Percentiles rank a stretch among this genome's conserved stretches.
phyloP scores from a whole-genome alignment of 2,797 vertebrate genomes.

The Pelochelys cantorii region DNA sequence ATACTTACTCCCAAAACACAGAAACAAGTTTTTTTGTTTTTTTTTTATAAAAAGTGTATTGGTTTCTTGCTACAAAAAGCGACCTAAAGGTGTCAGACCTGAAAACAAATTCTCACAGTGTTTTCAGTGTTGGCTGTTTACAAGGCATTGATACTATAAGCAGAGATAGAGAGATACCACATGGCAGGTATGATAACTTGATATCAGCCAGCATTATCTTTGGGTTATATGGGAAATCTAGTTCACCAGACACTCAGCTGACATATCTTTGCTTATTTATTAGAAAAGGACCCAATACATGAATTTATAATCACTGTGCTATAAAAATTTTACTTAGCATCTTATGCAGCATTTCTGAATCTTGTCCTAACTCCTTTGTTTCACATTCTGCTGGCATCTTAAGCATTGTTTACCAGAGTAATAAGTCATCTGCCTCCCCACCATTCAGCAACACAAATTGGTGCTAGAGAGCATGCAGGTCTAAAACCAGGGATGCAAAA shows the following conservation, averaged over 20 bases:
- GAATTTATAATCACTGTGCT: conserved; percentile 37
- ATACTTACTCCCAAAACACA: conserved; percentile 79
- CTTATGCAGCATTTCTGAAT: background rate
- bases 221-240: conserved; percentile 8
- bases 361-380: conserved; percentile 22
- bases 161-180: conserved; percentile 83
- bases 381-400: conserved; percentile 16
- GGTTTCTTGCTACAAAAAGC: conserved; percentile 83
- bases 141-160: conserved; percentile 81
- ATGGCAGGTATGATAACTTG: conserved; percentile 47
- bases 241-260: conserved; percentile 37
- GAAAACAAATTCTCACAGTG: conserved; percentile 86
- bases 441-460: conserved; percentile 33
- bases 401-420: conserved; percentile 45
- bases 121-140: conserved; percentile 84
- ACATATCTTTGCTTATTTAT: conserved; percentile 43
- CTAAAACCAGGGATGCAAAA: conserved; percentile 37
- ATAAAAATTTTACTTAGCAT: conserved; percentile 47
- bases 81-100: conserved; percentile 81
- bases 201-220: conserved; percentile 60
- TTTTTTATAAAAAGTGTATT: conserved; percentile 84
- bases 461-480: conserved; percentile 8
- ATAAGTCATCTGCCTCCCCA: conserved; percentile 46
- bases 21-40: conserved; percentile 69
- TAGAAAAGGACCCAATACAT: conserved; percentile 34